These are phyloP conservation scores for Haemorhous mexicanus DNA, from an alignment of 2,113 vertebrate species.

Conservation along the genomic window DNA sequence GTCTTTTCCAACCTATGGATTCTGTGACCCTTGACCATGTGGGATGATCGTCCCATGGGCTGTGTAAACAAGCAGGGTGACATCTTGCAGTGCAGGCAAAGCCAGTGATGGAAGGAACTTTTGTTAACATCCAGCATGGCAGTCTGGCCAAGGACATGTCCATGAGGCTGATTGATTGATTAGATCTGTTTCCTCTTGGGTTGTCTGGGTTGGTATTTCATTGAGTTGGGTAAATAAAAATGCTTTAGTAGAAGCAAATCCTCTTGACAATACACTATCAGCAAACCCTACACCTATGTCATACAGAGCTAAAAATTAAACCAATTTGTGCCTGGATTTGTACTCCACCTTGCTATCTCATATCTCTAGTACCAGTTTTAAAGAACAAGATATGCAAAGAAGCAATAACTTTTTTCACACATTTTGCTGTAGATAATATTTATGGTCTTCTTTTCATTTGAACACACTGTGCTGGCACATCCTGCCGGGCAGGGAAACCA, in stretches of 20 bases:
- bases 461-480: not conserved
- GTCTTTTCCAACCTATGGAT: not conserved
- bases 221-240: not conserved
- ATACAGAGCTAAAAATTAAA: slow-evolving; percentile 50
- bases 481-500: not conserved
- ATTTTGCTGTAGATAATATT: not conserved
- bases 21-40: not conserved
- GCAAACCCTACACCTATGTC: not conserved
- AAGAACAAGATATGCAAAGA: slow-evolving; percentile 29
- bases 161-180: not conserved
- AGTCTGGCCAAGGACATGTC: not conserved
- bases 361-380: slow-evolving; percentile 14
- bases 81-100: not conserved
- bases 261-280: not conserved
- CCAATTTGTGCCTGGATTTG: not conserved
- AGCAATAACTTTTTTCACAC: slow-evolving; percentile 35
- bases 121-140: not conserved
- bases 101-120: not conserved
- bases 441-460: slow-evolving; percentile 6
- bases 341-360: not conserved
- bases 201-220: not conserved
- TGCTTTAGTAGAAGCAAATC: not conserved
- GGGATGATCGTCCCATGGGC: not conserved
- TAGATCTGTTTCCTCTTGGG: not conserved
- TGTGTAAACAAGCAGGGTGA: not conserved